A percentile compares a stretch with the other conserved stretches of the same genome.
Evolutionary conservation across 1,140 invertebrate species (phyloP).

Genomic region (Diploscapter pachys): DNA sequence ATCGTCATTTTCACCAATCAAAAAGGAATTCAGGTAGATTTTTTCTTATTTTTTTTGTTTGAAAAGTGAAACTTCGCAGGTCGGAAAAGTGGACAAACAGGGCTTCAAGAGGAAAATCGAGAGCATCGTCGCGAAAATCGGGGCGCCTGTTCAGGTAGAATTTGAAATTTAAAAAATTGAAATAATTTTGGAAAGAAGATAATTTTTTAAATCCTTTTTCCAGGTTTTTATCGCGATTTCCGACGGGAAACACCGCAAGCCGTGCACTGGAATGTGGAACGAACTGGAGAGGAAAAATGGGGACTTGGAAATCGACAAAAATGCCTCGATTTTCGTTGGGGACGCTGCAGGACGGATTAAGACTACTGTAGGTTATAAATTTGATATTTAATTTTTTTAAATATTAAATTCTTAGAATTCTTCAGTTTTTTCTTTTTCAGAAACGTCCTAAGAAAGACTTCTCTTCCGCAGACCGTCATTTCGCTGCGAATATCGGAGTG

Average conservation of each 20-base stretch:
- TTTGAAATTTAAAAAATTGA: constrained; percentile 13
- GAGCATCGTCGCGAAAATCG: constrained; percentile 70
- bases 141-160: constrained; percentile 71
- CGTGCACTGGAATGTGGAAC: constrained; percentile 82
- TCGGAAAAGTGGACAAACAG: constrained; percentile 67
- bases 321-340: constrained; percentile 78
- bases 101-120: constrained; percentile 76
- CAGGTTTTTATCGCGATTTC: constrained; percentile 79
- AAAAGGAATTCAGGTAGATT: constrained; percentile 58
- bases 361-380: constrained; percentile 31
- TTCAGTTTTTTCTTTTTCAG: constrained; percentile 30
- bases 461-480: constrained; percentile 80
- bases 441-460: constrained; percentile 80
- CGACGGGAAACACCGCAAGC: constrained; percentile 78
- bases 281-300: constrained; percentile 67
- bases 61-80: constrained; percentile 53
- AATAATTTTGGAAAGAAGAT: background rate
- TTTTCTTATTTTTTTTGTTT: constrained; percentile 10
- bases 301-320: constrained; percentile 69
- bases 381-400: constrained; percentile 17
- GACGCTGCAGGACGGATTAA: constrained; percentile 59
- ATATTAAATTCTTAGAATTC: background rate
- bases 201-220: constrained; percentile 1
- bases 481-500: constrained; percentile 81
- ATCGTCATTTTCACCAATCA: constrained; percentile 91